A percentile compares a stretch with the other conserved stretches of the same genome.
Evolutionary conservation across 1,140 invertebrate genomes (phyloP).

Genomic region (Drosophila sechellia): DNA sequence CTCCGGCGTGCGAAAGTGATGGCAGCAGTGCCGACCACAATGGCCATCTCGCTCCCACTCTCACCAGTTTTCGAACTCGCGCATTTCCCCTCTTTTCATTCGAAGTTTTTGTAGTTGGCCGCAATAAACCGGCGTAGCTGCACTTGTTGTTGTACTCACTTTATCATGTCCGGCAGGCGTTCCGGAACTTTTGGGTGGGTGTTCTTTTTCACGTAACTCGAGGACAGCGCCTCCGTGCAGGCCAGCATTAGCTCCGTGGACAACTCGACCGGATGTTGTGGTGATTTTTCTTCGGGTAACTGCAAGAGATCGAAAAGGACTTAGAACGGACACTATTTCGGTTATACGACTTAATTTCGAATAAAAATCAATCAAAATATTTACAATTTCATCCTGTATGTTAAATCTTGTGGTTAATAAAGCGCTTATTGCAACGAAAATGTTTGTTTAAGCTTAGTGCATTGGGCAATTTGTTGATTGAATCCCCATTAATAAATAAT

Average conservation of each 20-base stretch:
- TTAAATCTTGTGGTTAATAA: background rate
- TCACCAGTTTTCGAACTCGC: conserved; percentile 23
- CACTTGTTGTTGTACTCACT: conserved; percentile 74
- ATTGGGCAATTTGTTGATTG: no score
- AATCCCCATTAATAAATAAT: no score
- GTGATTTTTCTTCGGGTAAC: conserved; percentile 84
- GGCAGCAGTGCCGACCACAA: background rate
- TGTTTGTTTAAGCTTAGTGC: no score
- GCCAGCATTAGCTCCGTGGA: conserved; percentile 84
- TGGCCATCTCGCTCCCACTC: conserved; percentile 7
- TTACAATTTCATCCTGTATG: no score
- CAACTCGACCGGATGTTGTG: conserved; percentile 84
- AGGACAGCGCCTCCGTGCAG: conserved; percentile 82
- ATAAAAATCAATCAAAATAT: background rate
- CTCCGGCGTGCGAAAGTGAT: conserved; percentile 15
- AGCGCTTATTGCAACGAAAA: background rate
- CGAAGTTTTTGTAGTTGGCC: conserved; percentile 28
- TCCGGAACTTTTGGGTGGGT: conserved; percentile 83
- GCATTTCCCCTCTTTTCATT: conserved; percentile 28
- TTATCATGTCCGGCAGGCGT: conserved; percentile 84
- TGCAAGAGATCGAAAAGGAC: conserved; percentile 52
- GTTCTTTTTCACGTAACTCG: conserved; percentile 78
- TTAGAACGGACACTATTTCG: background rate
- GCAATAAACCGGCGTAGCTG: conserved; percentile 36
- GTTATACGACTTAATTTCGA: background rate